Evolutionary conservation across 2,888 invertebrate genomes (phyloP).

Genomic region (Aporophyla lueneburgensis): DNA sequence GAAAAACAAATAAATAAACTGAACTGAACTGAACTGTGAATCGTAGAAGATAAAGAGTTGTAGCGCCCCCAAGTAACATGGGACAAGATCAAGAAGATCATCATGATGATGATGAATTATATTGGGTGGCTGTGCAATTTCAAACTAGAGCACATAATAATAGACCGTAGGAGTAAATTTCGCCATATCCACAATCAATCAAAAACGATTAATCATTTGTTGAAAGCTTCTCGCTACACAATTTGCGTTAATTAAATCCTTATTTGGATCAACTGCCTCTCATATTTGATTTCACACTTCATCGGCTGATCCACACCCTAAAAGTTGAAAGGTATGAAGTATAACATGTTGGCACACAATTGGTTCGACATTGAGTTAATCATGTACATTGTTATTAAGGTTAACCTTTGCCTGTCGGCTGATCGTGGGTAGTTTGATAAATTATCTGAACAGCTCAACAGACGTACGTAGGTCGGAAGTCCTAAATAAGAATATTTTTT

Average conservation of each 20-base stretch:
- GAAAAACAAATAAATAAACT: too few species aligned
- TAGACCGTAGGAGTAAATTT: background rate
- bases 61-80: background rate
- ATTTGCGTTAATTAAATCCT: constrained; percentile 22
- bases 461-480: constrained; percentile 53
- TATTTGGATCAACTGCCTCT: constrained; percentile 31
- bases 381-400: constrained; percentile 66
- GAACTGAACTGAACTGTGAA: too few species aligned
- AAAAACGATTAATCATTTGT: constrained; percentile 40
- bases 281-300: constrained; percentile 15
- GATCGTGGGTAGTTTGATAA: constrained; percentile 68
- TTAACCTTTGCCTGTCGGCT: constrained; percentile 60
- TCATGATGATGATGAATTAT: too few species aligned
- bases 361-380: constrained; percentile 73
- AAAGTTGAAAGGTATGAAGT: constrained; percentile 29
- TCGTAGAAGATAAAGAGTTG: background rate
- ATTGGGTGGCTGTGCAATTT: background rate
- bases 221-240: constrained; percentile 40
- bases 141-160: background rate
- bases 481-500: constrained; percentile 38
- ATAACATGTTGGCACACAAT: constrained; percentile 60
- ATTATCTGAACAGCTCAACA: constrained; percentile 36
- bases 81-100: background rate
- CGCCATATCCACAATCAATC: constrained; percentile 10
- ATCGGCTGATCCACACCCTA: background rate